These are phyloP conservation scores for Atta colombica DNA, from an alignment of 1,140 invertebrate species.

Conservation along the genomic window DNA sequence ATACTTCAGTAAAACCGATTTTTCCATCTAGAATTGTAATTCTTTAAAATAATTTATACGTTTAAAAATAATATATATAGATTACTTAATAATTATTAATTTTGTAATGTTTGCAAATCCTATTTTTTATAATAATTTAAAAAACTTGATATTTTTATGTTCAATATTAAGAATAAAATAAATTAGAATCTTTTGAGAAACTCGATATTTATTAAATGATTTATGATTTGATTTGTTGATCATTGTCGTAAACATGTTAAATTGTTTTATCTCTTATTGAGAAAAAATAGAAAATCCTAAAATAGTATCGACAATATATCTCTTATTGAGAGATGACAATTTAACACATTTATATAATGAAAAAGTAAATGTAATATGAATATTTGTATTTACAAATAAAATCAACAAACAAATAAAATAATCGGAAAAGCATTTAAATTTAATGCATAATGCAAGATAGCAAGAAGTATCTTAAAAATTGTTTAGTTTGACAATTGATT, in stretches of 20 bases:
- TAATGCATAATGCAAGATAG: constrained; percentile 41
- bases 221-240: background rate
- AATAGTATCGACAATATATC: too few species aligned
- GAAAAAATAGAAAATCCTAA: too few species aligned
- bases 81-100: background rate
- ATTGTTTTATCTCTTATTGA: constrained; percentile 30
- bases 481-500: constrained; percentile 21
- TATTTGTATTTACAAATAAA: background rate
- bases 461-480: background rate
- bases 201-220: constrained; percentile 21
- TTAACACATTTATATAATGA: constrained; percentile 5
- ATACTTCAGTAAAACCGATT: too few species aligned
- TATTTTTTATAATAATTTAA: background rate
- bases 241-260: constrained; percentile 9
- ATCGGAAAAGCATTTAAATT: constrained; percentile 34
- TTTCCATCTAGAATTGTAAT: background rate
- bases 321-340: constrained; percentile 33
- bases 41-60: background rate
- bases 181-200: background rate
- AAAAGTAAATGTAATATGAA: constrained; percentile 7
- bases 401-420: too few species aligned
- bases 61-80: background rate
- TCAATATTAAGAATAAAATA: background rate
- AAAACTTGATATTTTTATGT: background rate
- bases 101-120: background rate